These are phyloP conservation scores for Ephydatia muelleri DNA, from an alignment of 37 sponge, comb jelly and placozoan genomes.

Conservation along the genomic window DNA sequence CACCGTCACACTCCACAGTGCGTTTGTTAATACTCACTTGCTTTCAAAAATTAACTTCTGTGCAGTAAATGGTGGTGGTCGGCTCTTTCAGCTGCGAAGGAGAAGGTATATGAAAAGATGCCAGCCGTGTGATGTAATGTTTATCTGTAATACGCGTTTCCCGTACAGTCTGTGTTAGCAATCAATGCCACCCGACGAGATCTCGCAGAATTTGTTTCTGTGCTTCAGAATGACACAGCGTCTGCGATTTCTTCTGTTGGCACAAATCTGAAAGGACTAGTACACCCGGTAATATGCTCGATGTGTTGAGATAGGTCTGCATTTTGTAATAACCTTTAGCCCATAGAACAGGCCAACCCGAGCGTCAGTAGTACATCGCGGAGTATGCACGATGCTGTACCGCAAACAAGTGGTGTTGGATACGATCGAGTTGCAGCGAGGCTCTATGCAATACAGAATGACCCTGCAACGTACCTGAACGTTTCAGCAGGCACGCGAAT, in stretches of 20 bases:
- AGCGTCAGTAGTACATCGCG: not conserved
- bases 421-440: constrained; percentile 57
- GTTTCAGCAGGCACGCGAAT: constrained; percentile 20
- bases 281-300: not conserved
- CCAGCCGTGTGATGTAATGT: not conserved
- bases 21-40: not conserved
- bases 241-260: constrained; percentile 49
- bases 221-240: constrained; percentile 54
- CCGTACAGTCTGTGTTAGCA: constrained; percentile 43
- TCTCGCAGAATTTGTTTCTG: constrained; percentile 68
- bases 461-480: constrained; percentile 22
- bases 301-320: not conserved
- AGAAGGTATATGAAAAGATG: not conserved
- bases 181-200: constrained; percentile 68
- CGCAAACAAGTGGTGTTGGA: not conserved
- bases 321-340: not conserved
- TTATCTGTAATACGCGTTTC: not conserved
- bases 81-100: not conserved
- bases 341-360: not conserved
- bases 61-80: not conserved
- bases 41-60: too few species aligned
- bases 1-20: not conserved
- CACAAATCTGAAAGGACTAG: constrained; percentile 28
- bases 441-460: constrained; percentile 39
- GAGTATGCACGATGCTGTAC: not conserved